Base-by-base conservation (phyloP, 1,140 invertebrate genomes). In the Brachionus sp. region DNA sequence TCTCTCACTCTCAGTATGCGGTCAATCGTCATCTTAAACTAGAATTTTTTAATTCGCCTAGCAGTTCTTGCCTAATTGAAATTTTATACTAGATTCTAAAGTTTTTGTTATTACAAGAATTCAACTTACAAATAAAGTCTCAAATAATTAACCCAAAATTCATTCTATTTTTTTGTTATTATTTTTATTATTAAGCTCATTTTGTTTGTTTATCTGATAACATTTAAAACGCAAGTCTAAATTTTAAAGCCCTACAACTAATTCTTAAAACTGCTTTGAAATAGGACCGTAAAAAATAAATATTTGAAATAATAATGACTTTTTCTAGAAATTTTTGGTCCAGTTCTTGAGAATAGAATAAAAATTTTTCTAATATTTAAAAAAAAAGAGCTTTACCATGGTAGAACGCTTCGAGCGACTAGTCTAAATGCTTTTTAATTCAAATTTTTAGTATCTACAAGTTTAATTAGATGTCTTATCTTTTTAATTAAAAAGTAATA, bases 181-280 rank as follows among this genome's bases (percentile, higher is more conserved):
- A 29, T 50, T 50, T 37, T 39, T 39, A 0, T 42, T 19, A 19
- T 70, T 57, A 57, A 57, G 7, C 19, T 5, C 50, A 23, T 39
- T 35, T 70, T 70, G 66, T 70, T 70, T 70, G 37, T 39, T 35
- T 70, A 70, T 70, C 66, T 70, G 66, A 33, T 70, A 70, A 70
- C 66, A 70, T 70, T 70, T 37, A 39, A 70, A 70, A 70, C 2
- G 16, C 6, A 70, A 70, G 37, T 37, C 33, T 37, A 39, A 70
- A 10, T 39, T 70, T 70, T 70, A 42, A 70, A 66, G 33, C 25
- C 64, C 33, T 33, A 66, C 4, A 70, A 70, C 33, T 12, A 70
- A 70, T 66, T 66, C 64, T 66, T 33, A 35, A 13, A 66, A 1
- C 33, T 37, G 10, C 33, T 33, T 33, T 33, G 10, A 33, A n/a